phyloP scores from a whole-genome alignment of 2,113 vertebrate genomes.

The Scytalopus superciliaris region DNA sequence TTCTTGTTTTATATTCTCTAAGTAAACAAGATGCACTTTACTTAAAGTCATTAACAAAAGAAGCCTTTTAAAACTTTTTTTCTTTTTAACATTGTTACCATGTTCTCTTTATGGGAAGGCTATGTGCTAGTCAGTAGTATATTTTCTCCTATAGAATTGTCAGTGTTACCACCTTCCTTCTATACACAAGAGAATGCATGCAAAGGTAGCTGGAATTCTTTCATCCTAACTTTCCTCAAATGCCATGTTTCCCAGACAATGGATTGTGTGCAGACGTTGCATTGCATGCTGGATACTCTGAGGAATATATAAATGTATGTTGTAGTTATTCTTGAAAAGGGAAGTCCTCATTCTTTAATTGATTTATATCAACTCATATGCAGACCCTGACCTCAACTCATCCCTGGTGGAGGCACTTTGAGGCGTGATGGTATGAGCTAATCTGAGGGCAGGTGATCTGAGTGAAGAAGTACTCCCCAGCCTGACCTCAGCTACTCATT shows the following conservation, averaged over 20 bases:
- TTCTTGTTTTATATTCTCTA: not conserved
- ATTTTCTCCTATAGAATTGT: not conserved
- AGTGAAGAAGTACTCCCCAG: not conserved
- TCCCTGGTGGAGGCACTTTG: not conserved
- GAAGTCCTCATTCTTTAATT: not conserved
- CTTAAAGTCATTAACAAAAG: not conserved
- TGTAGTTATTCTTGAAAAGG: not conserved
- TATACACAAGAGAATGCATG: not conserved
- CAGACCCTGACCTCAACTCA: not conserved
- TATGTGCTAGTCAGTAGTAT: not conserved
- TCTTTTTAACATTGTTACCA: not conserved
- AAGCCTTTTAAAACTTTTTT: not conserved
- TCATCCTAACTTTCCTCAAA: not conserved
- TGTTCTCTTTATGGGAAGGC: not conserved
- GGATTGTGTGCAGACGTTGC: not conserved
- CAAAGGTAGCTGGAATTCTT: not conserved
- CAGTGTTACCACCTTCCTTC: not conserved
- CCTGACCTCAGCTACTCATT: not conserved
- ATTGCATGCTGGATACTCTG: not conserved
- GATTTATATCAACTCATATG: not conserved
- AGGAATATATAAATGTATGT: not conserved
- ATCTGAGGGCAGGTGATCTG: not conserved
- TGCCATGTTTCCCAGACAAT: not conserved
- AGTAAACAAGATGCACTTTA: not conserved
- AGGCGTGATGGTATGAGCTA: not conserved